These are phyloP conservation scores for Choloepus didactylus DNA, from an alignment of 2,797 vertebrate genomes.

Conservation along the genomic window DNA sequence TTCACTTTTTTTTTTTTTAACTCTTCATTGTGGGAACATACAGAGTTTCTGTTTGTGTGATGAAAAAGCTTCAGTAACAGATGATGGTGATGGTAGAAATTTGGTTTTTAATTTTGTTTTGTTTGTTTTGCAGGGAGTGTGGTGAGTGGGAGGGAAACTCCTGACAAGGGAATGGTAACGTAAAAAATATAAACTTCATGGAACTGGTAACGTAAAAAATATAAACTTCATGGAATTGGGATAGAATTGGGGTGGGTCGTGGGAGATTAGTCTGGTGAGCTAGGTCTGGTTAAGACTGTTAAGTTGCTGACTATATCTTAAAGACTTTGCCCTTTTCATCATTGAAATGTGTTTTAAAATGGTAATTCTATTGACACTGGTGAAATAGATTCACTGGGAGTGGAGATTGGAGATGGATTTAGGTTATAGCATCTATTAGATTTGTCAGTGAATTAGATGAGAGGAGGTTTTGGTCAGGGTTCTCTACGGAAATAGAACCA, in stretches of 20 bases:
- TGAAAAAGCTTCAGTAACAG: too few relatives aligned
- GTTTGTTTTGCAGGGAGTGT: not conserved
- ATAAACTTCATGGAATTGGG: not conserved
- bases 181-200: not conserved
- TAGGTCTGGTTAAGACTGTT: not conserved
- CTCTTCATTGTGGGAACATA: too few relatives aligned
- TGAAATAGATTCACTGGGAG: not conserved
- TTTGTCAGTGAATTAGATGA: not conserved
- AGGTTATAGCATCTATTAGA: not conserved
- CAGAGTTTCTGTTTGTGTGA: too few relatives aligned
- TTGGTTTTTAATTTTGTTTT: not conserved
- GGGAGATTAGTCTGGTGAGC: not conserved
- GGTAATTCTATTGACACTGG: not conserved
- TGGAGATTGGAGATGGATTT: not conserved
- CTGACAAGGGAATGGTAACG: not conserved
- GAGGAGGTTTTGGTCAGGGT: too few relatives aligned
- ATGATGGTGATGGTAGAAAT: too few relatives aligned
- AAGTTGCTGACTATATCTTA: not conserved
- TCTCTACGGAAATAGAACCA: too few relatives aligned
- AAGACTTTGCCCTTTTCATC: not conserved
- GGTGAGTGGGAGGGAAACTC: not conserved
- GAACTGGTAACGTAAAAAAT: not conserved
- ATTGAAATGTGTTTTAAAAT: not conserved
- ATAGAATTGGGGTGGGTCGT: not conserved
- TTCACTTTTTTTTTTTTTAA: not conserved